Percentiles rank a stretch among this genome's conserved stretches.
Evolutionary conservation across 2,113 vertebrate species (phyloP).

Genomic region (Gobio gobio): DNA sequence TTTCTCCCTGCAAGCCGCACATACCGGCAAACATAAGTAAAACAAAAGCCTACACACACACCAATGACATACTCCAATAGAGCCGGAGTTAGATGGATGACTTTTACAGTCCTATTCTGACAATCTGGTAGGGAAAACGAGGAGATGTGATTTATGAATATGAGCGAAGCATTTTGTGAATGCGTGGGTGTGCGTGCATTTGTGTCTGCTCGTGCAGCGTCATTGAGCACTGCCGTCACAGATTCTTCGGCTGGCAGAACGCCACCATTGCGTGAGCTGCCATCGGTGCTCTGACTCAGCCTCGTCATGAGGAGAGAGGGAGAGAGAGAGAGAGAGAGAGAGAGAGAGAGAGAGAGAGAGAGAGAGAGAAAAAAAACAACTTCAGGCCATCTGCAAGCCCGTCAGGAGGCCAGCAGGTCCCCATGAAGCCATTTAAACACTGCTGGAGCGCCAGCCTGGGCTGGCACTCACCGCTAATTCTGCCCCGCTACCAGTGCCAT

Average conservation of each 20-base stretch:
- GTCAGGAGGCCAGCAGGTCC: conserved; percentile 29
- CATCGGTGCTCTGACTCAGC: conserved; percentile 50
- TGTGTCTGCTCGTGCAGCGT: conserved; percentile 37
- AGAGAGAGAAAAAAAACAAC: conserved; percentile 14
- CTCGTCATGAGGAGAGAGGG: neutral
- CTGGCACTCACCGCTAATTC: conserved; percentile 41
- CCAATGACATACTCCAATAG: conserved; percentile 48
- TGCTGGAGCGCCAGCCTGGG: conserved; percentile 35
- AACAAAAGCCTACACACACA: conserved; percentile 18
- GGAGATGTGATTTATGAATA: conserved; percentile 36
- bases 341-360: neutral
- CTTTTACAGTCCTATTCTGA: conserved; percentile 41
- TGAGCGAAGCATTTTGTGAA: conserved; percentile 7
- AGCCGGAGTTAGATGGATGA: conserved; percentile 49
- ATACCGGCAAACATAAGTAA: neutral
- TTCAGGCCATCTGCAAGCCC: conserved; percentile 43
- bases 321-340: conserved; percentile 23
- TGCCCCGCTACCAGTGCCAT: conserved; percentile 41
- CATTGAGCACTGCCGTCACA: conserved; percentile 31
- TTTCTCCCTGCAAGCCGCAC: neutral
- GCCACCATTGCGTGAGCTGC: conserved; percentile 27
- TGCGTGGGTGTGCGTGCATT: conserved; percentile 36
- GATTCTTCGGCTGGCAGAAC: conserved; percentile 35
- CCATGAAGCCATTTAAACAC: conserved; percentile 50
- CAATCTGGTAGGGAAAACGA: conserved; percentile 22